Evolutionary conservation across 2,113 vertebrate species (phyloP).

Genomic region (Cyprinodon brontotheroides): DNA sequence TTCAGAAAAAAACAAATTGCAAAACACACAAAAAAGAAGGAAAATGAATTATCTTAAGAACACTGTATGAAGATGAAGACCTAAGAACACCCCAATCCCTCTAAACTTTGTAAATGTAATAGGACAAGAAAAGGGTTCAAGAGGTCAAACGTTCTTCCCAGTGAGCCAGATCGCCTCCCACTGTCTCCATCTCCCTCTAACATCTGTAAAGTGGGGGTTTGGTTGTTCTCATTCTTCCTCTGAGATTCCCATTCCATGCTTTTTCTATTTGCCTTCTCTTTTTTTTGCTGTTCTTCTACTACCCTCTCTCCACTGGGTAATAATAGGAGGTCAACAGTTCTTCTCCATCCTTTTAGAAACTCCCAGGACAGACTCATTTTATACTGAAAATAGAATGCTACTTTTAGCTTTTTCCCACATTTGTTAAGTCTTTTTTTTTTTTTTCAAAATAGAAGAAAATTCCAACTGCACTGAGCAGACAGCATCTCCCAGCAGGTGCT

Average conservation of each 20-base stretch:
- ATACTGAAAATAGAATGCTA: conserved; percentile 33
- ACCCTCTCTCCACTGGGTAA: conserved; percentile 45
- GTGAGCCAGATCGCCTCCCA: conserved; percentile 43
- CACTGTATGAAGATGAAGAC: background rate
- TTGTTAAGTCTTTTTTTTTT: conserved; percentile 13
- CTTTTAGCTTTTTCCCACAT: conserved; percentile 38
- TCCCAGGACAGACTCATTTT: conserved; percentile 40
- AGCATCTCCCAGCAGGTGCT: conserved; percentile 1
- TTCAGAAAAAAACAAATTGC: too few species aligned
- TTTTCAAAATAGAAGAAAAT: conserved; percentile 14
- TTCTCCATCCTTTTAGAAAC: conserved; percentile 44
- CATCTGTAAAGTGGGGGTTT: conserved; percentile 21
- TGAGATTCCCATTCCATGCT: conserved; percentile 29
- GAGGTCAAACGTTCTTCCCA: conserved; percentile 34
- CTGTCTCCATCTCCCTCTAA: conserved; percentile 29
- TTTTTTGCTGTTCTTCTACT: background rate
- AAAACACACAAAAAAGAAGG: too few species aligned
- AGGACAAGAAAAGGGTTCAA: conserved; percentile 1
- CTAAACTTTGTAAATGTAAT: background rate
- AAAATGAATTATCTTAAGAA: background rate
- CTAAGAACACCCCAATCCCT: background rate
- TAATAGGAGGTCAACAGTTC: conserved; percentile 49
- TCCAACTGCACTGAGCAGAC: conserved; percentile 1
- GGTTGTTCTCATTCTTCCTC: conserved; percentile 24
- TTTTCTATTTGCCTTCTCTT: conserved; percentile 3